phyloP scores from a whole-genome alignment of 2,888 invertebrate genomes.

The Morpho achilles region DNA sequence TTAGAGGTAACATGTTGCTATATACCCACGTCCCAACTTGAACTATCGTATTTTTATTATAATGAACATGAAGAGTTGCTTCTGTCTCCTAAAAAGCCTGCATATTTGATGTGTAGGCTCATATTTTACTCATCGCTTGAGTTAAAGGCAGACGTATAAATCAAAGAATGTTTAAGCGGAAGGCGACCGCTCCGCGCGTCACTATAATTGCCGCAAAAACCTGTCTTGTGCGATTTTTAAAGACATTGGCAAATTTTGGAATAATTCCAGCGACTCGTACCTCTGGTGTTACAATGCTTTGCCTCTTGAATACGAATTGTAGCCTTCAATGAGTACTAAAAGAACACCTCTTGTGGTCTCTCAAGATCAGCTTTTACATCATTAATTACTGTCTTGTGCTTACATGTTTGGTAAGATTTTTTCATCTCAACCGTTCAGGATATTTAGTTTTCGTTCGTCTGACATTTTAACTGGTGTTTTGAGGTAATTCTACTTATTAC shows the following conservation, averaged over 20 bases:
- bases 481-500: no score
- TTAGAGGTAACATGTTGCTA: conserved; percentile 41
- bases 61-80: conserved; percentile 67
- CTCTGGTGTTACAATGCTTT: conserved; percentile 21
- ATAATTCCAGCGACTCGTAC: conserved; percentile 44
- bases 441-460: no score
- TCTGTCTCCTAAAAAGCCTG: conserved; percentile 61
- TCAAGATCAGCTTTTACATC: not conserved
- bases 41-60: conserved; percentile 75
- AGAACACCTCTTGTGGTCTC: not conserved
- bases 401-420: no score
- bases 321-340: not conserved
- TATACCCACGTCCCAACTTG: conserved; percentile 51
- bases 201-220: conserved; percentile 75
- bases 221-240: conserved; percentile 66
- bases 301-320: conserved; percentile 20
- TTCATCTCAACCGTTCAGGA: no score
- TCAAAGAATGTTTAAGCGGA: conserved; percentile 68
- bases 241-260: conserved; percentile 72
- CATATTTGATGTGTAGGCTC: conserved; percentile 70
- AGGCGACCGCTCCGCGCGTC: conserved; percentile 67
- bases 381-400: no score
- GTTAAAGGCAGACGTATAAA: conserved; percentile 68
- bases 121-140: conserved; percentile 67
- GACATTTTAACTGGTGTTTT: no score